phyloP scores from a whole-genome alignment of 2,888 invertebrate species.

The Chaetogeoica ovagalla region DNA sequence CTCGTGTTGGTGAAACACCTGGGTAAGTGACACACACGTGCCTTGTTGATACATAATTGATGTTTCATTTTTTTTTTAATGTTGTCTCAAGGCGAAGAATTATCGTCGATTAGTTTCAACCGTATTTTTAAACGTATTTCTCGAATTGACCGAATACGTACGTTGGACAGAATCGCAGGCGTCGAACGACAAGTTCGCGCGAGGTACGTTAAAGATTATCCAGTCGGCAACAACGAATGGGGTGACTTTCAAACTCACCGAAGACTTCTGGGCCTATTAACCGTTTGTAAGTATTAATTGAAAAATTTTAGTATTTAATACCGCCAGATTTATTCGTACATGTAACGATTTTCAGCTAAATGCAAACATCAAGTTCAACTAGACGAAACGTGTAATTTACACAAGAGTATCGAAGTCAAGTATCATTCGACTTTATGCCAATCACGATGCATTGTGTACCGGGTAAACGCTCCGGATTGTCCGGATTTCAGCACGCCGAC shows the following conservation, averaged over 20 bases:
- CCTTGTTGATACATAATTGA: background rate
- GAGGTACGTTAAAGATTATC: conserved; percentile 86
- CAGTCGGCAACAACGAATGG: conserved; percentile 95
- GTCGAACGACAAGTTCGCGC: conserved; percentile 78
- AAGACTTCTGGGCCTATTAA: conserved; percentile 82
- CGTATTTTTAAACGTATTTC: conserved; percentile 83
- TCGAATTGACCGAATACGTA: conserved; percentile 71
- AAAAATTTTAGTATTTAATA: background rate
- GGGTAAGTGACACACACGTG: conserved; percentile 63
- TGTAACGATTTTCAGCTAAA: conserved; percentile 62
- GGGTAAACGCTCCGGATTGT: conserved; percentile 59
- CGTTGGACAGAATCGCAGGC: conserved; percentile 76
- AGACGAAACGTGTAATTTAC: conserved; percentile 83
- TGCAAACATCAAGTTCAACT: conserved; percentile 82
- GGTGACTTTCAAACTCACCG: conserved; percentile 96
- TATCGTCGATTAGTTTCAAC: conserved; percentile 65
- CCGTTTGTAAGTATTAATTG: conserved; percentile 65
- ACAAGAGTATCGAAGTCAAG: conserved; percentile 85
- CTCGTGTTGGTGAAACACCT: conserved; percentile 85
- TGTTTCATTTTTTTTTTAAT: background rate
- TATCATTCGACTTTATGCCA: conserved; percentile 83
- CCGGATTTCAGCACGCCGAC: conserved; percentile 71
- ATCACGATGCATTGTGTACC: conserved; percentile 83
- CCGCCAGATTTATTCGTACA: no score
- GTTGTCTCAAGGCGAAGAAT: conserved; percentile 57